These are phyloP conservation scores for Chinchilla lanigera DNA, from an alignment of 2,113 vertebrate species.

Conservation along the genomic window DNA sequence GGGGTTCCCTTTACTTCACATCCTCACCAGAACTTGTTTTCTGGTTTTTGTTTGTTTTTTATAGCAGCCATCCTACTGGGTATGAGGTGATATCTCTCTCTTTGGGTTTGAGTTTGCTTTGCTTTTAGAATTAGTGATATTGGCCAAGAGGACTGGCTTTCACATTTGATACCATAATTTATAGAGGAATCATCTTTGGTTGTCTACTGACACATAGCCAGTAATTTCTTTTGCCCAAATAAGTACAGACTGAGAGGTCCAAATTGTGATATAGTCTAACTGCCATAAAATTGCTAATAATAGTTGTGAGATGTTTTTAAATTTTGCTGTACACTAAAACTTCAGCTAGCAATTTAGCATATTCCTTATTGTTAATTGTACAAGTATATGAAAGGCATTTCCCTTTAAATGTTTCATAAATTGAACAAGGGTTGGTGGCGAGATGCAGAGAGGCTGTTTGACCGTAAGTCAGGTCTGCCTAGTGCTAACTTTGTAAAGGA, in stretches of 20 bases:
- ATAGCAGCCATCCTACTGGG: not conserved
- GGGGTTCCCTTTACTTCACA: not conserved
- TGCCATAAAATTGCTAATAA: not conserved
- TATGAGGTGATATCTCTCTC: not conserved
- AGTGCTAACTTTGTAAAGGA: not conserved
- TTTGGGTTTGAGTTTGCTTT: not conserved
- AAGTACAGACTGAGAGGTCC: not conserved
- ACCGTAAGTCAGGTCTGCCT: no score
- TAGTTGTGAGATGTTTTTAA: not conserved
- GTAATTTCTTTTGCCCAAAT: not conserved
- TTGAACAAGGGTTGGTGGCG: not conserved
- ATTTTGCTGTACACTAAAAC: not conserved
- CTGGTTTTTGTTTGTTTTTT: not conserved
- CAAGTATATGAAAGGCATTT: not conserved
- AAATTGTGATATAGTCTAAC: not conserved
- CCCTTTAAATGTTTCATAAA: not conserved
- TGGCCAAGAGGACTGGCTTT: not conserved
- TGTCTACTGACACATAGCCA: not conserved
- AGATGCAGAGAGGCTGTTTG: not conserved
- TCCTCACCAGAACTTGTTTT: not conserved
- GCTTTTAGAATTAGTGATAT: not conserved
- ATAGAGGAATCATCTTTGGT: not conserved
- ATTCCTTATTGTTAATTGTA: not conserved
- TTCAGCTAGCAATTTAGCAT: not conserved
- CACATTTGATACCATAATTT: not conserved